Evolutionary conservation across 2,113 vertebrate species (phyloP).

Genomic region (Saccopteryx bilineata): DNA sequence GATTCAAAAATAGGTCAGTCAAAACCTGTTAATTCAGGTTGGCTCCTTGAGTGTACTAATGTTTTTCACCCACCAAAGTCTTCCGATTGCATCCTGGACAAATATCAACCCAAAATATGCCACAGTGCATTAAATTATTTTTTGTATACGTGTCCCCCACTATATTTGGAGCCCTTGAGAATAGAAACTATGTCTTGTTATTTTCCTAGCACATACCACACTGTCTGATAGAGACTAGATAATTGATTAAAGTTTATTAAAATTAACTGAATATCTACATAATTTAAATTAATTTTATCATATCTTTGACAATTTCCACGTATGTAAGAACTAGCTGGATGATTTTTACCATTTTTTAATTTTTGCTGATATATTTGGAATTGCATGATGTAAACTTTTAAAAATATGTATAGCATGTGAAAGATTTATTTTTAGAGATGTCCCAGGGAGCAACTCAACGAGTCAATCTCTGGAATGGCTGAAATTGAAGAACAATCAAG

Average conservation of each 20-base stretch:
- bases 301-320: neutral
- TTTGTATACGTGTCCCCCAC: neutral
- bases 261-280: neutral
- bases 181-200: neutral
- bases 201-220: neutral
- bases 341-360: neutral
- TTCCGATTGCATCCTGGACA: neutral
- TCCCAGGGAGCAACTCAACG: neutral
- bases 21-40: neutral
- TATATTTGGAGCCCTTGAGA: neutral
- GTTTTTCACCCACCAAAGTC: neutral
- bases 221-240: neutral
- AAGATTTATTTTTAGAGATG: slow-evolving; percentile 29
- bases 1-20: neutral
- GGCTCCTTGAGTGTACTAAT: neutral
- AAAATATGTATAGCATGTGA: neutral
- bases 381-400: neutral
- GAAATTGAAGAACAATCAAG: neutral
- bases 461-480: neutral
- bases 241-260: neutral
- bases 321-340: neutral
- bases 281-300: neutral
- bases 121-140: neutral
- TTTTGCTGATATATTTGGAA: neutral
- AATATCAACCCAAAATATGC: neutral